These are phyloP conservation scores for Ichneumoninae sp. DNA, from an alignment of 2,888 invertebrate genomes.

Conservation along the genomic window DNA sequence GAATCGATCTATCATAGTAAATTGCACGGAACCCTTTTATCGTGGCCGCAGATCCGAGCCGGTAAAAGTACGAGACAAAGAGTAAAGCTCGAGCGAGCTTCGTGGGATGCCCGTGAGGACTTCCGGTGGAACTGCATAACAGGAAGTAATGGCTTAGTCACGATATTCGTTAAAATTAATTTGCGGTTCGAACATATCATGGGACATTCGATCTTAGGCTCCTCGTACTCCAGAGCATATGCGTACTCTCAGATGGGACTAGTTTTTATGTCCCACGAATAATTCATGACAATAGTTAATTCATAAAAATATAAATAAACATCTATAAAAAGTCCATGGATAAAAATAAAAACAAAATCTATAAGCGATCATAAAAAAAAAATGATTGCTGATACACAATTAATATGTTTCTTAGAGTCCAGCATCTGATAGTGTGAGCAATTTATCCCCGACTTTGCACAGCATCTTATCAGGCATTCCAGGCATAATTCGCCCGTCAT, in stretches of 20 bases:
- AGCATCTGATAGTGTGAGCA: background rate
- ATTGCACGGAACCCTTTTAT: constrained; percentile 78
- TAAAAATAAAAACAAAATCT: too few relatives aligned
- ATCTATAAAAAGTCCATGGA: too few relatives aligned
- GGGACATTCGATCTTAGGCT: background rate
- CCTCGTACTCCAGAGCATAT: background rate
- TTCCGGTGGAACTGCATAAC: background rate
- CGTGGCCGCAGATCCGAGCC: constrained; percentile 39
- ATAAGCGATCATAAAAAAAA: too few relatives aligned
- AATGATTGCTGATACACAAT: background rate
- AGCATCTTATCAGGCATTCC: background rate
- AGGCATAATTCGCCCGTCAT: background rate
- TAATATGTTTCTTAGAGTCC: background rate
- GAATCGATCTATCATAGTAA: constrained; percentile 83
- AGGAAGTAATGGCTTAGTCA: constrained; percentile 8
- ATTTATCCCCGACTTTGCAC: background rate
- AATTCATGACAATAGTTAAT: too few relatives aligned
- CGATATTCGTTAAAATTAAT: background rate
- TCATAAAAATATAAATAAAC: too few relatives aligned
- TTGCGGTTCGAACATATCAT: background rate
- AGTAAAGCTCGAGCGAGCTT: constrained; percentile 7
- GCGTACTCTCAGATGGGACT: background rate
- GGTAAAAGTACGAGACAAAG: constrained; percentile 74
- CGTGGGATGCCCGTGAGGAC: background rate
- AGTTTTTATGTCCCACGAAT: background rate